A percentile compares a stretch with the other conserved stretches of the same genome.
Evolutionary conservation across 2,888 invertebrate species (phyloP).

Genomic region (Drosophila fungiperda): DNA sequence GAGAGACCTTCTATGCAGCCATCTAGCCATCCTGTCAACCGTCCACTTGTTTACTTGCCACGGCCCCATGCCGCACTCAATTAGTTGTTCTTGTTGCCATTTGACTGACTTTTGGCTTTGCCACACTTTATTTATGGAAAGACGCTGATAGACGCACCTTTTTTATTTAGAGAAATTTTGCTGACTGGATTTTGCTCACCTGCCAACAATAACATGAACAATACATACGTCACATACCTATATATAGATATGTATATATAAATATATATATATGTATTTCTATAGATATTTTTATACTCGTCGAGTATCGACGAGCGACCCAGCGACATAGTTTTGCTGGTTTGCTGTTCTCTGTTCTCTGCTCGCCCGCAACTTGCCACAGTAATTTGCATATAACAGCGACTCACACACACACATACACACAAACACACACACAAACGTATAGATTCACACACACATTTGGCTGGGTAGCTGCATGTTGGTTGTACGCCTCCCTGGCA

Average conservation of each 20-base stretch:
- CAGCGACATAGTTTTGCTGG: slow-evolving; percentile 70
- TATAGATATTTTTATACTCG: slow-evolving; percentile 1
- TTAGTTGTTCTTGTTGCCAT: slow-evolving; percentile 49
- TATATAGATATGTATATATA: slow-evolving; percentile 4
- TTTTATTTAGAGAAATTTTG: slow-evolving; percentile 46
- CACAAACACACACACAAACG: slow-evolving; percentile 8
- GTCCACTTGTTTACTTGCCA: slow-evolving; percentile 64
- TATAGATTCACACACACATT: slow-evolving; percentile 13
- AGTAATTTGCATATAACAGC: slow-evolving; percentile 67
- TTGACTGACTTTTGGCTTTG: slow-evolving; percentile 50
- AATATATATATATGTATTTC: slow-evolving; percentile 1
- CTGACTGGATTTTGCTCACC: slow-evolving; percentile 28
- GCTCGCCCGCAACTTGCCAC: slow-evolving; percentile 63
- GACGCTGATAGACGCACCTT: slow-evolving; percentile 66
- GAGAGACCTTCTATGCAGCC: slow-evolving; percentile 1
- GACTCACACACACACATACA: slow-evolving; percentile 24
- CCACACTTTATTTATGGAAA: slow-evolving; percentile 62
- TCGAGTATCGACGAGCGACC: slow-evolving; percentile 59
- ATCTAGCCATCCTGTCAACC: not conserved
- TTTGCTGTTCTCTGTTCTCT: slow-evolving; percentile 32
- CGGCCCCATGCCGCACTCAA: slow-evolving; percentile 24
- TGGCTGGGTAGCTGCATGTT: slow-evolving; percentile 40
- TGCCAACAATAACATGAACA: slow-evolving; percentile 17
- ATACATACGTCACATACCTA: not conserved
- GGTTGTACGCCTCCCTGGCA: slow-evolving; percentile 40